Evolutionary conservation across 2,888 invertebrate species (phyloP).

Genomic region (Cephus pygmeus): DNA sequence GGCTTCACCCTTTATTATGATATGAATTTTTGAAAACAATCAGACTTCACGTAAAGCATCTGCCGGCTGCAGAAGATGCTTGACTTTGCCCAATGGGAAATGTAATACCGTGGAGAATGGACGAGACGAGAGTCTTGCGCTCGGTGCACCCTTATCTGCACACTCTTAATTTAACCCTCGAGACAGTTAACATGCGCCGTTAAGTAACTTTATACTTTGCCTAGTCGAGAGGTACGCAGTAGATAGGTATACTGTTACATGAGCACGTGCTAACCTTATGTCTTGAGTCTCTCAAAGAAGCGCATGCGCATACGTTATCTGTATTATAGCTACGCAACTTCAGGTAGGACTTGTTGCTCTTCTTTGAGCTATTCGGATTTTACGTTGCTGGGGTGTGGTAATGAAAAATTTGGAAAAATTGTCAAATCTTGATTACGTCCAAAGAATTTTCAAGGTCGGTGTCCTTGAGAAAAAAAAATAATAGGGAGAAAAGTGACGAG

Average conservation of each 20-base stretch:
- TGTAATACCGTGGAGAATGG: background rate
- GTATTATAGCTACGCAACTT: background rate
- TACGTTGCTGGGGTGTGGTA: too few relatives aligned
- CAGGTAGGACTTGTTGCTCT: background rate
- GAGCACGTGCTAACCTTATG: constrained; percentile 19
- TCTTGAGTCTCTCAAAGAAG: constrained; percentile 6
- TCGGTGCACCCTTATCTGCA: background rate
- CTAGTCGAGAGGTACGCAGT: constrained; percentile 7
- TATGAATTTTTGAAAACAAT: background rate
- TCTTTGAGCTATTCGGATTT: background rate
- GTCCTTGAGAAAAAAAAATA: background rate
- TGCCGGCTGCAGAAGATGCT: background rate
- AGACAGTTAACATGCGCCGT: constrained; percentile 3
- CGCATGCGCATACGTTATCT: background rate
- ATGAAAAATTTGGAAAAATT: background rate
- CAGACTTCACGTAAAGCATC: background rate
- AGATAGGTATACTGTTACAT: constrained; percentile 5
- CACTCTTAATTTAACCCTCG: constrained; percentile 1
- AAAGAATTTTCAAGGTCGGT: background rate
- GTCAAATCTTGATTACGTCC: background rate
- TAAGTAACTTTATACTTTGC: constrained; percentile 13
- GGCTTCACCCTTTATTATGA: background rate
- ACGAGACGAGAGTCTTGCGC: background rate
- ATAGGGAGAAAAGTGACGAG: background rate
- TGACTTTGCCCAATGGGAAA: background rate